These are phyloP conservation scores for Hyposoter dolosus DNA, from an alignment of 2,888 invertebrate genomes.

Conservation along the genomic window DNA sequence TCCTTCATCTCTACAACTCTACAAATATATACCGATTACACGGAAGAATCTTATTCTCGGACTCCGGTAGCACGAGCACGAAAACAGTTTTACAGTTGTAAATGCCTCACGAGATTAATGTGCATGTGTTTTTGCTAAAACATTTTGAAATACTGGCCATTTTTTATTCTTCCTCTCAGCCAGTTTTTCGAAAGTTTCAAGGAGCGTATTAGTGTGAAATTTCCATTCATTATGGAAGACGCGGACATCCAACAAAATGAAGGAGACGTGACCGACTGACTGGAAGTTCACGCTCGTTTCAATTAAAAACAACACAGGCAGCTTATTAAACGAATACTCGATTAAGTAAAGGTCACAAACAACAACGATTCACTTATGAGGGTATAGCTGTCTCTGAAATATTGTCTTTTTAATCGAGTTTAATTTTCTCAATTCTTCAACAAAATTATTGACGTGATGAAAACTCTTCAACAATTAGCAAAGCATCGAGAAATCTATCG, in stretches of 20 bases:
- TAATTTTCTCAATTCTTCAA: not conserved
- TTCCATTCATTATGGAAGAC: not conserved
- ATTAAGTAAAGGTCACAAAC: not conserved
- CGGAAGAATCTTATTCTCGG: not conserved
- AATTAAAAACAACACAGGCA: not conserved
- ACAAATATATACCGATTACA: not conserved
- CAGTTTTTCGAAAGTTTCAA: not conserved
- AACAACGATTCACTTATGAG: not conserved
- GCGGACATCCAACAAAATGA: not conserved
- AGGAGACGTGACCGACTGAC: not conserved
- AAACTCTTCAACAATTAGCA: not conserved
- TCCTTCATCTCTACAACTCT: not conserved
- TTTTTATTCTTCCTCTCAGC: not conserved
- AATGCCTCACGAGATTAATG: not conserved
- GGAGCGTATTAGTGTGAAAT: not conserved
- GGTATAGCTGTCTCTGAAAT: not conserved
- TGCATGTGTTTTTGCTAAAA: not conserved
- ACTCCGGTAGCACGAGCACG: not conserved
- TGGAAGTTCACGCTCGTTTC: not conserved
- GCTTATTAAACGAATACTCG: not conserved
- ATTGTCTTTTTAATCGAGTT: not conserved
- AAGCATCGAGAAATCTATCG: not conserved
- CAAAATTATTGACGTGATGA: not conserved
- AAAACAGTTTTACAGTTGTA: not conserved
- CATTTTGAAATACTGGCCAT: not conserved